Base-by-base conservation (phyloP, 2,797 vertebrate species). In the Eulemur mongoz region DNA sequence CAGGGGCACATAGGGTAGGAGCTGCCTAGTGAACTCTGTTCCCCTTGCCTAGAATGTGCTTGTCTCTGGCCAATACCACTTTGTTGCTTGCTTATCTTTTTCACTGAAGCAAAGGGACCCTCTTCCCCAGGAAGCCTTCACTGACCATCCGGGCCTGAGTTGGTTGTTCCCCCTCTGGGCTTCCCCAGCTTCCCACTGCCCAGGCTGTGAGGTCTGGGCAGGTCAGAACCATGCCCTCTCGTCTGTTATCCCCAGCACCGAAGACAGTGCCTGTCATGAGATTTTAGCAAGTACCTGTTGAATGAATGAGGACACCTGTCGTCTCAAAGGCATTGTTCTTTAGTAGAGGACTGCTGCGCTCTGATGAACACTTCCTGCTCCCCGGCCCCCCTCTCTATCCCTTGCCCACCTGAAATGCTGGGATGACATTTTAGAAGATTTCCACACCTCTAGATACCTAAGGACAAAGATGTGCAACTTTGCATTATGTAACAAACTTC, bases 11-110 rank as follows among this genome's bases (percentile, higher is more conserved):
- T 27, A 27, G 78, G 43, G 5, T 43, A 48, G 50, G 27, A 65
- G 3, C 69, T 54, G 48, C 76, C 65, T 23, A 2, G n/a, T 40
- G 59, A 70, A 38, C 72, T 54, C 40, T 67, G 5, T 43, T 63
- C 2, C 2, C 14, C 88, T 85, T 20, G 23, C 17, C 65, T 75
- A 15, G 9, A 76, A 17, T 8, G 8, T 15, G 13, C 32, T 63
- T 92, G 61, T 76, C 13, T 80, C 61, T 79, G 40, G 40, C 54
- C 50, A 43, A 4, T 9, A 35, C 22, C 27, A 45, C 38, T 52
- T n/a, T 4, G 17, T 89, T 93, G n/a, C 23, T 25, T 17, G 5
- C n/a, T 89, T 50, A 17, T 72, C 78, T 88, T 92, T 94, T 43
- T 87, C 25, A 25, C 14, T 25, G 13, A 67, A 52, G 67, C 23